A percentile compares a stretch with the other conserved stretches of the same genome.
These are phyloP conservation scores for Bolinopsis microptera DNA, from an alignment of 37 sponge, comb jelly and placozoan species.

Conservation along the genomic window DNA sequence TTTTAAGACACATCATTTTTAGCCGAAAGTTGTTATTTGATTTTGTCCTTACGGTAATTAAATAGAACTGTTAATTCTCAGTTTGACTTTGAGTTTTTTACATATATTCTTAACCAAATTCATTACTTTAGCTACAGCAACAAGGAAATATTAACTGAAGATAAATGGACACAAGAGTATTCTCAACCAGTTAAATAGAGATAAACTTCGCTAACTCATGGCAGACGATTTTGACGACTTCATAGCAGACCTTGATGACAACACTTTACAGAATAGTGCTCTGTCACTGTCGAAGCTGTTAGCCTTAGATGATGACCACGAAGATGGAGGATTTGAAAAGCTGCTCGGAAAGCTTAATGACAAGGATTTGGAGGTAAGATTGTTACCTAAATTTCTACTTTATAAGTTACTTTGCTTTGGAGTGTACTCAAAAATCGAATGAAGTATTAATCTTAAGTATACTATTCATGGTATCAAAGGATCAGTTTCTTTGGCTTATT, in stretches of 20 bases:
- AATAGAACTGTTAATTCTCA: too few relatives aligned
- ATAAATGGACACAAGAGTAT: background rate
- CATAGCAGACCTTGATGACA: conserved; percentile 17
- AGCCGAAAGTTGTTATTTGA: too few relatives aligned
- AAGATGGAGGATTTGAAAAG: conserved; percentile 47
- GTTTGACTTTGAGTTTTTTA: too few relatives aligned
- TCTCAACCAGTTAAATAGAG: background rate
- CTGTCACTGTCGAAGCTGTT: conserved; percentile 22
- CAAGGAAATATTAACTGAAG: background rate
- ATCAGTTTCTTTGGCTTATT: too few relatives aligned
- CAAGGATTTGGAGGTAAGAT: conserved; percentile 43
- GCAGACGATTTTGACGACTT: conserved; percentile 56
- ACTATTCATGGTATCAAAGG: too few relatives aligned
- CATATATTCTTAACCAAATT: too few relatives aligned
- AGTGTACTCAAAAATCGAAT: too few relatives aligned
- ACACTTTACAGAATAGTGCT: conserved; percentile 4
- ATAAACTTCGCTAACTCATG: background rate
- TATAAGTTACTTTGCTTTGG: too few relatives aligned
- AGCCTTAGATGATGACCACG: background rate
- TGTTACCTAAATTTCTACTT: background rate
- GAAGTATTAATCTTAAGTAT: too few relatives aligned
- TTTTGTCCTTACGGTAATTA: too few relatives aligned
- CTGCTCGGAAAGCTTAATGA: conserved; percentile 40
- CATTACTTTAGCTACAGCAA: background rate
- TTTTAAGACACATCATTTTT: too few relatives aligned